Percentiles rank a stretch among this genome's conserved stretches.
Conservation (phyloP, 1,140 invertebrate species). For the Drosophila varians region DNA sequence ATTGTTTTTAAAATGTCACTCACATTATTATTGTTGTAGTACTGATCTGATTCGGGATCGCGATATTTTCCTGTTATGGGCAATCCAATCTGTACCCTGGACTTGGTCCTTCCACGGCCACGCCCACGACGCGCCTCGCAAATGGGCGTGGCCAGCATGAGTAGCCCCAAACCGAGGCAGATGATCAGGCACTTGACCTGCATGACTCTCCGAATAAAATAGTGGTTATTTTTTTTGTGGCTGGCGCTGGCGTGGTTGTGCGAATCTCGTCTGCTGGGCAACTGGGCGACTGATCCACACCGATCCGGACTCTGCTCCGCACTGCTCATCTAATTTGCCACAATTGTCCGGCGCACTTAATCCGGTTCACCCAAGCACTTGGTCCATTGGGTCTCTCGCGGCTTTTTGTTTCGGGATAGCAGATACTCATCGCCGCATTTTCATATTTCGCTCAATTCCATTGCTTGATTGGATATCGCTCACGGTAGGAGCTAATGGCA, state of each 20-base stretch:
- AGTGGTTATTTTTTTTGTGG: neutral
- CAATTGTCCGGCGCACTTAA: slow-evolving; percentile 61
- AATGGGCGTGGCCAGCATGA: slow-evolving; percentile 72
- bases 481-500: slow-evolving; percentile 42
- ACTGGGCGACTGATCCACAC: slow-evolving; percentile 58
- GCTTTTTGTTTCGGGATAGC: slow-evolving; percentile 22
- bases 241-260: slow-evolving; percentile 9
- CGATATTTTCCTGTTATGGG: slow-evolving; percentile 94
- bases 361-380: slow-evolving; percentile 16
- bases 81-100: slow-evolving; percentile 91
- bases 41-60: slow-evolving; percentile 93
- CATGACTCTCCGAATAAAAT: slow-evolving; percentile 49
- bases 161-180: slow-evolving; percentile 62
- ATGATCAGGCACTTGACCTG: slow-evolving; percentile 67
- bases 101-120: slow-evolving; percentile 88
- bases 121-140: slow-evolving; percentile 86
- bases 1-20: slow-evolving; percentile 78
- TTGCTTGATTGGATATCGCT: slow-evolving; percentile 62
- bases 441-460: slow-evolving; percentile 66
- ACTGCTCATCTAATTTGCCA: slow-evolving; percentile 62
- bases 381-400: slow-evolving; percentile 11
- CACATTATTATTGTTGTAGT: slow-evolving; percentile 94
- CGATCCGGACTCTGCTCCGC: slow-evolving; percentile 12
- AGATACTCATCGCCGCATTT: slow-evolving; percentile 46
- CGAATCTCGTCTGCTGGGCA: slow-evolving; percentile 67